Evolutionary conservation across 2,797 vertebrate genomes (phyloP).

Genomic region (Eupleurogrammus muticus): DNA sequence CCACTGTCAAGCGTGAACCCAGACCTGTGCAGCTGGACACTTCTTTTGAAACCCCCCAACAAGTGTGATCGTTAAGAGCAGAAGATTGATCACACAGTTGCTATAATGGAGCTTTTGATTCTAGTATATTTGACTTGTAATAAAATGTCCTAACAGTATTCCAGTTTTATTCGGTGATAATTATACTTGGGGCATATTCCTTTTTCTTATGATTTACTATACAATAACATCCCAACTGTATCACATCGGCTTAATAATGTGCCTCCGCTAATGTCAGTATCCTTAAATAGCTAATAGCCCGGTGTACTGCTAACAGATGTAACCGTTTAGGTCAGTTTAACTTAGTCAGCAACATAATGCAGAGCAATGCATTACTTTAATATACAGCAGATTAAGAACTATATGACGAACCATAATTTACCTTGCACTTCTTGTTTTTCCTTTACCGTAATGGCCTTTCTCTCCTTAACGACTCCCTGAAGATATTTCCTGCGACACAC

Average conservation of each 20-base stretch:
- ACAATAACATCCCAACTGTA: neutral
- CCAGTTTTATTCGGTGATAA: neutral
- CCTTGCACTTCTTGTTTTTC: conserved; percentile 53
- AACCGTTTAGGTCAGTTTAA: conserved; percentile 22
- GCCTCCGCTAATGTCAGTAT: conserved; percentile 8
- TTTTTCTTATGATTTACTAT: neutral
- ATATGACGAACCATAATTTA: conserved; percentile 41
- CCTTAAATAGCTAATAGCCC: neutral
- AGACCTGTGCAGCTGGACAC: conserved; percentile 11
- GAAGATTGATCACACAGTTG: conserved; percentile 19
- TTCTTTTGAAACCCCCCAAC: conserved; percentile 10
- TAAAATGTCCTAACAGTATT: neutral
- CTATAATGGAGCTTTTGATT: conserved; percentile 14
- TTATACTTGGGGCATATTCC: neutral
- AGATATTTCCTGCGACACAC: conserved; percentile 45
- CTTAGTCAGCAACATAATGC: conserved; percentile 20
- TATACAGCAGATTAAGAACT: conserved; percentile 31
- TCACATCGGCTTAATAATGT: conserved; percentile 4
- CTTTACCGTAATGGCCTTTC: conserved; percentile 61
- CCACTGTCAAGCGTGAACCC: conserved; percentile 1
- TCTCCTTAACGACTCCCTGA: conserved; percentile 57
- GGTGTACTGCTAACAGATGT: neutral
- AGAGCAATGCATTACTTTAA: conserved; percentile 28
- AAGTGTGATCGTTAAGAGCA: conserved; percentile 9
- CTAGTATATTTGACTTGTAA: conserved; percentile 6